Conservation (phyloP, 64 coral and sea anemone species). For the Porites australiensis region DNA sequence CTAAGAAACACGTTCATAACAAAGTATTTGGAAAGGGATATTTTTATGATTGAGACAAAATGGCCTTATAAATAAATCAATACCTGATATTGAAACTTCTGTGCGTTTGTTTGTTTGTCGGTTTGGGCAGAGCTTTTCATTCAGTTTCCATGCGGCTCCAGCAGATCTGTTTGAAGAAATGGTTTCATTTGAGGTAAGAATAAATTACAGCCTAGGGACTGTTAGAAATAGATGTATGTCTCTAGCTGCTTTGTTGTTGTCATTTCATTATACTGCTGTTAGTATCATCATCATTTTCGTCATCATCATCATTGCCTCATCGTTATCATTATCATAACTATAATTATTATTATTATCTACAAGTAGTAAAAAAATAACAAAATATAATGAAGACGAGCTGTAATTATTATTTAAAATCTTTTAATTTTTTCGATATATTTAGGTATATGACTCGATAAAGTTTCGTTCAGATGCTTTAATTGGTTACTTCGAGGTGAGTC, state of each 20-base stretch:
- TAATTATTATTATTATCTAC: background rate
- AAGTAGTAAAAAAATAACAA: no score
- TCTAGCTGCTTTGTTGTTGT: background rate
- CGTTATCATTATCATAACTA: background rate
- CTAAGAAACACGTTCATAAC: no score
- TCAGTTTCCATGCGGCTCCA: conserved; percentile 61
- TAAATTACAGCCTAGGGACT: no score
- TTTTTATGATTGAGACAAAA: background rate
- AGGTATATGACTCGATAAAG: conserved; percentile 89
- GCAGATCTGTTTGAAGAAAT: conserved; percentile 69
- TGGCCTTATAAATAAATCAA: background rate
- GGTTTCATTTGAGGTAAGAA: conserved; percentile 58
- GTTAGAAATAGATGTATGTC: background rate
- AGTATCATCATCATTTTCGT: background rate
- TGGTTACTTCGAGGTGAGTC: conserved; percentile 79
- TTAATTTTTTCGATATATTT: background rate
- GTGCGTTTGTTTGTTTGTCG: background rate
- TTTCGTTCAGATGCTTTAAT: conserved; percentile 77
- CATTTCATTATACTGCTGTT: no score
- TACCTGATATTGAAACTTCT: background rate
- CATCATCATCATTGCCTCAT: background rate
- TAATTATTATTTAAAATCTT: background rate
- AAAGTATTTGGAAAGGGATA: no score
- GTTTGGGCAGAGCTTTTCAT: conserved; percentile 52
- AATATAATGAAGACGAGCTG: no score